These are phyloP conservation scores for Phalacrocorax pelagicus DNA, from an alignment of 2,113 vertebrate species.

Conservation along the genomic window DNA sequence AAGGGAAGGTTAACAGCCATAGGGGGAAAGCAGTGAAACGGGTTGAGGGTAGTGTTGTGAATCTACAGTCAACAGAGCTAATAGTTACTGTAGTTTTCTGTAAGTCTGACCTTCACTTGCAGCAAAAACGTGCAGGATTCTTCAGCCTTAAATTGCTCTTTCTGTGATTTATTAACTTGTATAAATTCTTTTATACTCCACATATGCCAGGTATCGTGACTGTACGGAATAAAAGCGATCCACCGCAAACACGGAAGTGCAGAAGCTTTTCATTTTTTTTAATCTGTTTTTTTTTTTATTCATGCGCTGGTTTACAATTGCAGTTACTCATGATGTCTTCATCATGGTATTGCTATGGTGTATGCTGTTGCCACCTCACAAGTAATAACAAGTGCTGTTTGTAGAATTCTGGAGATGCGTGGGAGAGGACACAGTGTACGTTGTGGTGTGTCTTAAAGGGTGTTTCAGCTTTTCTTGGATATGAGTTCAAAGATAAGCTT, in stretches of 20 bases:
- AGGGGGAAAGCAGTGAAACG: not conserved
- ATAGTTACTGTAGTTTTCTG: not conserved
- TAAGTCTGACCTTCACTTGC: not conserved
- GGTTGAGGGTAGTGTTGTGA: not conserved
- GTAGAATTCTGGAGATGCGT: not conserved
- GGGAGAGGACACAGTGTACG: accelerated
- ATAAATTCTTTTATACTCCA: not conserved
- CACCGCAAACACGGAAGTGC: not conserved
- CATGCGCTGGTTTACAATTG: not conserved
- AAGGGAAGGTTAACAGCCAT: not conserved
- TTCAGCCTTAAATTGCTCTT: not conserved
- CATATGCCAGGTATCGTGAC: not conserved
- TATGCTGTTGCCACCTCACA: not conserved
- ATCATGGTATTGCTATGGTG: not conserved
- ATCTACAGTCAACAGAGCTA: not conserved
- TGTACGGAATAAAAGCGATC: not conserved
- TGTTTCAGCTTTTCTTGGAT: not conserved
- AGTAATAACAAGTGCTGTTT: not conserved
- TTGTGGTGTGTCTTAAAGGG: not conserved
- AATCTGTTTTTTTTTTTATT: not conserved
- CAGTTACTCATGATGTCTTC: not conserved
- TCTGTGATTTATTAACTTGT: not conserved
- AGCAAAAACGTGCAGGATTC: not conserved
- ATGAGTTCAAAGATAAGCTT: not conserved
- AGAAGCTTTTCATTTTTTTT: not conserved